Evolutionary conservation across 2,888 invertebrate species (phyloP).

Genomic region (Ommatoiulus sabulosus): DNA sequence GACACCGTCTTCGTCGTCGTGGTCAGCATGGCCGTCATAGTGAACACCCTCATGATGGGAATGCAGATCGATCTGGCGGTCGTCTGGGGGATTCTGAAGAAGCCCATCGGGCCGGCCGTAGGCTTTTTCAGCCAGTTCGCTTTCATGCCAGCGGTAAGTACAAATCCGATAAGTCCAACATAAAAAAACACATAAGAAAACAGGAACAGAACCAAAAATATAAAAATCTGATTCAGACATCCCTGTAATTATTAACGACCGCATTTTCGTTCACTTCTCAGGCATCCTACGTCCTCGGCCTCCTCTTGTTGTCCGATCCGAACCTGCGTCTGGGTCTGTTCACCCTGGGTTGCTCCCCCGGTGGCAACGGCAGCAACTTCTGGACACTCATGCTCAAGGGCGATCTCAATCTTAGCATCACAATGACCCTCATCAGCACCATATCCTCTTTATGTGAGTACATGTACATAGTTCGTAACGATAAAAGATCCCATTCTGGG

Average conservation of each 20-base stretch:
- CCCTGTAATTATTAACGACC: neutral
- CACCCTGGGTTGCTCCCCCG: conserved; percentile 69
- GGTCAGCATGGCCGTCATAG: conserved; percentile 65
- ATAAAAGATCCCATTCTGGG: no score
- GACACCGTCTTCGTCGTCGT: conserved; percentile 65
- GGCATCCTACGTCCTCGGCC: conserved; percentile 62
- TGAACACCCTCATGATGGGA: conserved; percentile 69
- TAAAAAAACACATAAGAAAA: no score
- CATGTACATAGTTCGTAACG: neutral
- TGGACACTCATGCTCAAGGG: conserved; percentile 71
- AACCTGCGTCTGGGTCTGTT: conserved; percentile 68
- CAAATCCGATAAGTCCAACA: no score
- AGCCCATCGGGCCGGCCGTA: conserved; percentile 70
- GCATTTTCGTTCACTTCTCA: conserved; percentile 55
- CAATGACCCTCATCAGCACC: conserved; percentile 71
- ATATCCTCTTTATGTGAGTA: conserved; percentile 69
- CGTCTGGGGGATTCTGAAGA: conserved; percentile 67
- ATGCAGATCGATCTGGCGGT: conserved; percentile 67
- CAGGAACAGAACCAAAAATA: no score
- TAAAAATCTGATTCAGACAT: no score
- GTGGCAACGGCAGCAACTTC: conserved; percentile 71
- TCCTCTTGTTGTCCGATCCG: conserved; percentile 61
- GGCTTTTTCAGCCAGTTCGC: conserved; percentile 71
- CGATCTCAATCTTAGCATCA: conserved; percentile 71
- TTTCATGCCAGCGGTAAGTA: conserved; percentile 71